Conservation (phyloP, 2,888 invertebrate genomes). For the Euzetes globulus region DNA sequence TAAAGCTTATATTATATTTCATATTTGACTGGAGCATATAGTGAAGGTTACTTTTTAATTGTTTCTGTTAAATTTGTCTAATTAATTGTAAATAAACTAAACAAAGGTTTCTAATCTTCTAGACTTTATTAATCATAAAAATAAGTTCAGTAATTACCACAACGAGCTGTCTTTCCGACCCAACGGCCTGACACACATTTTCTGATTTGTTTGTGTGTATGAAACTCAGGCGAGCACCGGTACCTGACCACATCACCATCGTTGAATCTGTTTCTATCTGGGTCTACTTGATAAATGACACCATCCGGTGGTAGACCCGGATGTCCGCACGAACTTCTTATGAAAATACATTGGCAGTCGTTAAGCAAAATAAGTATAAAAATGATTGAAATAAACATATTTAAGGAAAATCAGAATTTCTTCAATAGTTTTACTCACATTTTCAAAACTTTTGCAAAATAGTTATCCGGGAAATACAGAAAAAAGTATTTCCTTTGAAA, state of each 20-base stretch:
- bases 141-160: background rate
- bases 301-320: constrained; percentile 10
- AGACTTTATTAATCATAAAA: no score
- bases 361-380: background rate
- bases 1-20: no score
- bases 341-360: background rate
- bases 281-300: background rate
- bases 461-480: constrained; percentile 2
- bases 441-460: background rate
- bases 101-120: no score
- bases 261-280: background rate
- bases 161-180: constrained; percentile 4
- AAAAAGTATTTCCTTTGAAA: background rate
- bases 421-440: background rate
- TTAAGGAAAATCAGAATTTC: no score
- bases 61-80: no score
- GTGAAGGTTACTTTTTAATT: no score
- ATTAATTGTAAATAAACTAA: background rate
- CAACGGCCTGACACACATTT: constrained; percentile 9
- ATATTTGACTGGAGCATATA: no score
- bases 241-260: constrained; percentile 11
- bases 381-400: background rate
- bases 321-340: background rate
- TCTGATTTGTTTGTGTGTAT: background rate
- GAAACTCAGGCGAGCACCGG: background rate